Base-by-base conservation (phyloP, 2,113 vertebrate species). In the Chloroceryle aenea region DNA sequence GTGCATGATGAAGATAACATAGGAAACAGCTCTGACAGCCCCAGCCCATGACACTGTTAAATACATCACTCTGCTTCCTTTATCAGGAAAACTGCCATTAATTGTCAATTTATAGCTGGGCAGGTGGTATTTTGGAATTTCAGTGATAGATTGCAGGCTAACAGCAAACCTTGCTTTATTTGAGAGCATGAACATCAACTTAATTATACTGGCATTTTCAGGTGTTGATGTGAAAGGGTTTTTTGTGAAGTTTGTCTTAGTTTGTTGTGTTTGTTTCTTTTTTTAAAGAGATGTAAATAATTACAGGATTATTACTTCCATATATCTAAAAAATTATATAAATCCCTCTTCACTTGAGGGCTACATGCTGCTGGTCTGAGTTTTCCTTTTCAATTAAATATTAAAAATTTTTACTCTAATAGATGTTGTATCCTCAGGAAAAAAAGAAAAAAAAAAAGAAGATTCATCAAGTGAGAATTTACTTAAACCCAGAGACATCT, bases 11-110 rank as follows among this genome's bases (percentile, higher is more conserved):
- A 97, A 98, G 98, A 98, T 98, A 98, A 75, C 94, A 96, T 97
- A 98, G 99, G 98, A 99, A 98, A 97, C 90, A 93, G 96, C 97
- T 97, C 87, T 98, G 98, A 97, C 98, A 98, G 95, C 95, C 93
- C 15, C 72, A 83, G 67, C 88, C 94, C n/a, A 0, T 85, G 88
- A 75, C 92, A 66, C 91, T 55, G 86, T 72, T 69, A 63, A 77
- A 90, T n/a, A 47, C 88, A 81, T 82, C 82, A 69, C 40, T 50
- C 85, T 25, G 10, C 83, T 93, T 96, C 95, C 91, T 95, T 77
- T 50, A 62, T 80, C 95, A 95, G 97, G 96, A 97, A 95, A 76
- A 47, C 50, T 82, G 63, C 83, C 87, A 91, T 95, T 97, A 94
- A 80, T 91, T 96, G 45, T 85, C 77, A 75, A 16, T 85, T 89